phyloP scores from a whole-genome alignment of 1,140 invertebrate genomes.

The Copidosoma floridanum region DNA sequence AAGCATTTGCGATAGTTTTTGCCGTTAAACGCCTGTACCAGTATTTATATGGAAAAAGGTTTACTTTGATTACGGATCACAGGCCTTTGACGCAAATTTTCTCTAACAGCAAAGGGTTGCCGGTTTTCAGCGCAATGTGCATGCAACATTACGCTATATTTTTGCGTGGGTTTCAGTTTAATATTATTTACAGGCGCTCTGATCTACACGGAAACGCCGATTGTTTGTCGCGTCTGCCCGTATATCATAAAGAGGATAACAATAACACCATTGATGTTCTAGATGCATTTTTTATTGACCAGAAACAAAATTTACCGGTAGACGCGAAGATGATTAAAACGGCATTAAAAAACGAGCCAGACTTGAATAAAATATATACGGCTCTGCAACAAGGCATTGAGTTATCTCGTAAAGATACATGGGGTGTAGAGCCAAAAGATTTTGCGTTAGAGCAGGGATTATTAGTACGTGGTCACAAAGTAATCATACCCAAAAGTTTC shows the following conservation, averaged over 20 bases:
- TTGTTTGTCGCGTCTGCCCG: constrained; percentile 27
- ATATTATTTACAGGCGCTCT: constrained; percentile 24
- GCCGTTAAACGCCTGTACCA: constrained; percentile 50
- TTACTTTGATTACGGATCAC: constrained; percentile 43
- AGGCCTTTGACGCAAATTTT: constrained; percentile 41
- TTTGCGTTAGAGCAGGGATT: neutral
- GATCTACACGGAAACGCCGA: constrained; percentile 30
- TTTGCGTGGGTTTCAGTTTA: constrained; percentile 32
- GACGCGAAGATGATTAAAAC: neutral
- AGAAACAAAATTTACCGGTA: neutral
- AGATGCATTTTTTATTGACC: neutral
- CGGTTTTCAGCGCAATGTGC: constrained; percentile 29
- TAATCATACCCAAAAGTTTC: constrained; percentile 47
- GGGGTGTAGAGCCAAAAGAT: neutral
- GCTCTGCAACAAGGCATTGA: neutral
- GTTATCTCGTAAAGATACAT: neutral
- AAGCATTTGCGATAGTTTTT: constrained; percentile 55
- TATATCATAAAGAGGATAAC: neutral
- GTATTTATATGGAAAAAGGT: constrained; percentile 43
- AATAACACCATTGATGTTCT: neutral
- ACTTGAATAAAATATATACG: neutral
- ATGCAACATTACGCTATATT: constrained; percentile 37
- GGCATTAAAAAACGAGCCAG: neutral
- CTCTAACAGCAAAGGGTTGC: constrained; percentile 33
- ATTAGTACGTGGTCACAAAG: constrained; percentile 17